phyloP scores from a whole-genome alignment of 53 echinoderm and acorn worm species.

The Actinopyga echinites region DNA sequence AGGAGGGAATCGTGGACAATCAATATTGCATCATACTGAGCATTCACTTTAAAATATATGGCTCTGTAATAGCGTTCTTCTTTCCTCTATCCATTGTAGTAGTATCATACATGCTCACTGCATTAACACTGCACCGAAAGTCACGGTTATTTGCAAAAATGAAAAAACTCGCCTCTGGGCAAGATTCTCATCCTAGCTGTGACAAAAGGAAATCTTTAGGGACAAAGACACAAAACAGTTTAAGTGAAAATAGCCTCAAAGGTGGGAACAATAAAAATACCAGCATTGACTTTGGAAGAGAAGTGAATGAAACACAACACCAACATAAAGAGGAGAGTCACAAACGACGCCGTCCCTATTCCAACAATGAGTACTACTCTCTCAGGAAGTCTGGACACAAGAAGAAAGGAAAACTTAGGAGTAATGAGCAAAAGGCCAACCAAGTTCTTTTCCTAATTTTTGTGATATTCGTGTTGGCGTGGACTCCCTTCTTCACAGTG shows the following conservation, averaged over 20 bases:
- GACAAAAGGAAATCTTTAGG: background rate
- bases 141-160: background rate
- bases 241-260: background rate
- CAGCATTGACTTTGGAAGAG: too few relatives aligned
- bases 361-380: background rate
- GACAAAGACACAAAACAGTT: background rate
- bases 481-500: slow-evolving; percentile 82
- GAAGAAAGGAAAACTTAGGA: slow-evolving; percentile 15
- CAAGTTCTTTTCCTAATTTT: slow-evolving; percentile 86
- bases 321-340: background rate
- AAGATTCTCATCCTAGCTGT: too few relatives aligned
- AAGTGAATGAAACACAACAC: background rate
- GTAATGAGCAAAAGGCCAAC: slow-evolving; percentile 69
- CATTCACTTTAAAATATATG: slow-evolving; percentile 71
- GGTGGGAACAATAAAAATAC: background rate
- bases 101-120: slow-evolving; percentile 68
- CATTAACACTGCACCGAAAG: slow-evolving; percentile 63
- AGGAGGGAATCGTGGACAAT: slow-evolving; percentile 56
- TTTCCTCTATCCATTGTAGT: slow-evolving; percentile 76
- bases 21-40: slow-evolving; percentile 60
- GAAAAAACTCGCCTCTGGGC: too few relatives aligned
- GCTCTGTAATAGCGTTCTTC: slow-evolving; percentile 83
- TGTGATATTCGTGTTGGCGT: slow-evolving; percentile 68
- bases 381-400: slow-evolving; percentile 25
- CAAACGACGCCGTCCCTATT: background rate